A percentile compares a stretch with the other conserved stretches of the same genome.
Conservation (phyloP, 92 coral and sea anemone species). For the Heliopora coerulea region DNA sequence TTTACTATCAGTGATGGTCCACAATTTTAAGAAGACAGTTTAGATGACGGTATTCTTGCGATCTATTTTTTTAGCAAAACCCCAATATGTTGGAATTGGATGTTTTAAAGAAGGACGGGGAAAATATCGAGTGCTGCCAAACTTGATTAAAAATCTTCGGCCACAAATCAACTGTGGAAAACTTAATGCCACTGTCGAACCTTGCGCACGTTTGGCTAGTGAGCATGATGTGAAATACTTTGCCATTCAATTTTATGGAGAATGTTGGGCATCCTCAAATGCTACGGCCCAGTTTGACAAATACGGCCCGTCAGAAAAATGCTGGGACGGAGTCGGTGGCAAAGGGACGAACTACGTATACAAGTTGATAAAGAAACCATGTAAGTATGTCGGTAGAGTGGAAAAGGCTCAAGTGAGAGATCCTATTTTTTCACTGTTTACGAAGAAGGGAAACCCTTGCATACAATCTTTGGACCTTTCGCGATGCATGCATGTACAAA, state of each 20-base stretch:
- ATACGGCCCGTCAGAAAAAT: conserved; percentile 21
- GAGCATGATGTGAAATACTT: conserved; percentile 43
- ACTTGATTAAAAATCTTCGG: conserved; percentile 2
- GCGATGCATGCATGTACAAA: too few species aligned
- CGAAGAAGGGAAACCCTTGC: too few species aligned
- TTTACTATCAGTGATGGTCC: too few species aligned
- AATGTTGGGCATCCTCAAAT: conserved; percentile 67
- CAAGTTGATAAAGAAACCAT: conserved; percentile 3
- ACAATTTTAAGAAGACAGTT: too few species aligned
- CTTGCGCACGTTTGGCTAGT: neutral
- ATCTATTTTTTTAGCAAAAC: neutral
- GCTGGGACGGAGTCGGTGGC: conserved; percentile 5
- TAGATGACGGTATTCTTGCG: too few species aligned
- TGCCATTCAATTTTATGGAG: conserved; percentile 87
- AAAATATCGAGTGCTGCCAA: neutral
- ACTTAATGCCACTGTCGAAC: neutral
- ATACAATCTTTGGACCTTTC: too few species aligned
- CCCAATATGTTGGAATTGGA: neutral
- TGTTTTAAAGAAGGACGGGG: neutral
- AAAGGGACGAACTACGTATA: conserved; percentile 38
- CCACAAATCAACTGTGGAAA: neutral
- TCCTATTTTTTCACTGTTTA: too few species aligned
- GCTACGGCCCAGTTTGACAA: conserved; percentile 15
- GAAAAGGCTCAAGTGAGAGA: too few species aligned
- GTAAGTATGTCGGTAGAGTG: too few species aligned